Evolutionary conservation across 1,140 invertebrate species (phyloP).

Genomic region (Tenebrio molitor): DNA sequence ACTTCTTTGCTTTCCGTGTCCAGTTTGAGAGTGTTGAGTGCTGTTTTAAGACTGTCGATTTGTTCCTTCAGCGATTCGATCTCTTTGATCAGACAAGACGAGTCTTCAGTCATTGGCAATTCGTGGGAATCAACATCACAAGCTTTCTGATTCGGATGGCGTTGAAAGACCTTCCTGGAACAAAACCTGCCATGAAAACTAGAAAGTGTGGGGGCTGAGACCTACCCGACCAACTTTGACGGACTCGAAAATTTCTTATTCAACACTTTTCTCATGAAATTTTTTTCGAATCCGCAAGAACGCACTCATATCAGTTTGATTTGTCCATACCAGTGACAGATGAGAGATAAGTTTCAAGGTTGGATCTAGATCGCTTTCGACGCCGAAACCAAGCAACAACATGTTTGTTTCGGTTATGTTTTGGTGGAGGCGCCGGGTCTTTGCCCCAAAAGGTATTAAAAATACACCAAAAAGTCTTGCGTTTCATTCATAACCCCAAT

Average conservation of each 20-base stretch:
- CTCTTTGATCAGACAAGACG: constrained; percentile 49
- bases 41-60: constrained; percentile 60
- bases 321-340: constrained; percentile 6
- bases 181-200: background rate
- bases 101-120: constrained; percentile 22
- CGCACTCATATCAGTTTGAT: constrained; percentile 9
- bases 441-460: too few relatives aligned
- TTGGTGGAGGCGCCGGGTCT: constrained; percentile 13
- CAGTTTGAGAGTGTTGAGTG: constrained; percentile 56
- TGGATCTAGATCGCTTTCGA: background rate
- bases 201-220: background rate
- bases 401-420: too few relatives aligned
- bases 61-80: constrained; percentile 60
- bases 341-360: background rate
- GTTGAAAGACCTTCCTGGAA: constrained; percentile 12
- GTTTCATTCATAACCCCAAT: too few relatives aligned
- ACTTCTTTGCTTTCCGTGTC: constrained; percentile 61
- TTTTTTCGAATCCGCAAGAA: constrained; percentile 25
- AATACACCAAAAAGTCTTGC: too few relatives aligned
- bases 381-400: too few relatives aligned
- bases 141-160: background rate
- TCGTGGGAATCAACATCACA: constrained; percentile 1
- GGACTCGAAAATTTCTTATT: constrained; percentile 29
- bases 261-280: constrained; percentile 24
- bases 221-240: constrained; percentile 15